Base-by-base conservation (phyloP, 2,113 vertebrate genomes). In the Gallinago paraguaiae region DNA sequence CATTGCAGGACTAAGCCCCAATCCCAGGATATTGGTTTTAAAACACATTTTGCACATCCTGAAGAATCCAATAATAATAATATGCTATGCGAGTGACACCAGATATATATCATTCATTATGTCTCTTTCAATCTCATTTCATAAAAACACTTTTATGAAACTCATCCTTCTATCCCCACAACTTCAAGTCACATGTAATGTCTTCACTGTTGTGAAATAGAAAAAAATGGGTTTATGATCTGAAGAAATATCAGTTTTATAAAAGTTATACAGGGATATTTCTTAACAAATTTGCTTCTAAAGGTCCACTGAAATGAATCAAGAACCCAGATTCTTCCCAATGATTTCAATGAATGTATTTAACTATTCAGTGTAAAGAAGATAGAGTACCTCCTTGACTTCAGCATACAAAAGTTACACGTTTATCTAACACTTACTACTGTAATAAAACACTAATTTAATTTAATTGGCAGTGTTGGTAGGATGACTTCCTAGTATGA, bases 71-170 rank as follows among this genome's bases (percentile, higher is more conserved):
- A 37, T 83, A 74, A 80, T 86, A 80, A 82, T 68, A 67, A 81
- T 63, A 75, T 39, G 35, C 35, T 74, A 59, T 24, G 33, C 31
- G 71, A 59, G 16, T 81, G 86, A 83, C 75, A 91, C 18, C 37
- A 92, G 39, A 93, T 83, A 81, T n/a, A 60, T 78, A 90, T 78
- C 19, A 78, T 50, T 88, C 50, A 79, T 78, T 85, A 80, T 39
- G 89, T 80, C 72, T 68, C 25, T 63, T 92, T 93, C 88, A 81
- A 87, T 31, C 33, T 65, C 54, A 68, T 83, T 90, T 93, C 72
- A 86, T 70, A 96, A 83, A 82, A 90, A 30, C 33, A 14, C 20
- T 82, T 88, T 91, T 88, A 93, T 90, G 90, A 95, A 88, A 92
- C 48, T 72, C 85, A 95, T 94, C 64, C 72, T 78, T 94, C 90